A percentile compares a stretch with the other conserved stretches of the same genome.
Conservation (phyloP, 2,888 invertebrate species). For the Phaedon cochleariae region DNA sequence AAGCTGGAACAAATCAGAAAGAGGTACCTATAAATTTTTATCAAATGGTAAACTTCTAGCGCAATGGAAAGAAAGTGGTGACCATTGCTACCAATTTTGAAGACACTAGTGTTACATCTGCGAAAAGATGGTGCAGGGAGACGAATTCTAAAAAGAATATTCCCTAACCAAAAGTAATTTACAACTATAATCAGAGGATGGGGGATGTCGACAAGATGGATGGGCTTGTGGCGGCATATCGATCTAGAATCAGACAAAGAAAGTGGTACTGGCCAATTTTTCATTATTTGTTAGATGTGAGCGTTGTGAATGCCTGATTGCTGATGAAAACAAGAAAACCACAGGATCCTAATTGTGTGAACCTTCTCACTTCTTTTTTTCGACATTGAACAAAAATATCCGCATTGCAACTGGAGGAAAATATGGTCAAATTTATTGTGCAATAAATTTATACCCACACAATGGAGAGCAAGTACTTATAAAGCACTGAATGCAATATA, state of each 20-base stretch:
- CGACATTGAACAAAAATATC: too few relatives aligned
- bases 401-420: too few relatives aligned
- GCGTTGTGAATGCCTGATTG: too few relatives aligned
- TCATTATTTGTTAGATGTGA: slow-evolving; percentile 10
- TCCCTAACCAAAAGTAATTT: slow-evolving; percentile 19
- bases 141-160: slow-evolving; percentile 6
- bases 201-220: slow-evolving; percentile 41
- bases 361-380: not conserved
- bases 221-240: slow-evolving; percentile 15
- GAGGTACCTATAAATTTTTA: slow-evolving; percentile 10
- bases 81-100: slow-evolving; percentile 17
- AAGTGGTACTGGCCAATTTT: too few relatives aligned
- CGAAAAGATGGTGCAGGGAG: slow-evolving; percentile 22
- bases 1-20: slow-evolving; percentile 5
- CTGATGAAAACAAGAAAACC: slow-evolving; percentile 4
- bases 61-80: slow-evolving; percentile 15
- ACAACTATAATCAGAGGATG: slow-evolving; percentile 43
- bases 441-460: too few relatives aligned
- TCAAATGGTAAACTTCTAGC: slow-evolving; percentile 10
- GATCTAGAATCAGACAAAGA: too few relatives aligned
- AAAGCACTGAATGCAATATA: too few relatives aligned
- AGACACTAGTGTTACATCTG: slow-evolving; percentile 9
- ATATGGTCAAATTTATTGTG: too few relatives aligned
- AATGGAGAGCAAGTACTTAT: too few relatives aligned
- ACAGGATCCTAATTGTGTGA: slow-evolving; percentile 13